Evolutionary conservation across 1,140 invertebrate species (phyloP).

Genomic region (Listronotus bonariensis): DNA sequence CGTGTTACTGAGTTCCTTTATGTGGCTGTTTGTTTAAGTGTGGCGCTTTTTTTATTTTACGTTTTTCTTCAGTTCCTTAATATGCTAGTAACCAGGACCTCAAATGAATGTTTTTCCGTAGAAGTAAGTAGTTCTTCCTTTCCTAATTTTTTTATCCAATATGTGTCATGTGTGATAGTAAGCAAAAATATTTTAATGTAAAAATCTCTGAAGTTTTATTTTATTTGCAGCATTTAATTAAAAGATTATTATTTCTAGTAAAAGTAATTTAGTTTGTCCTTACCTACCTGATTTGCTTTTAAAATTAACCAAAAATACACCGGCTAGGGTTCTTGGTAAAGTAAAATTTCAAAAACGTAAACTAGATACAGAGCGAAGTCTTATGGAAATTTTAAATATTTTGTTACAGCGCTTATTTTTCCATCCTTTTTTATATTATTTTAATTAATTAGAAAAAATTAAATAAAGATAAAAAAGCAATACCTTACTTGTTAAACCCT

Average conservation of each 20-base stretch:
- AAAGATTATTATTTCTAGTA: background rate
- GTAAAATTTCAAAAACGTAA: no score
- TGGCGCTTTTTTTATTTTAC: slow-evolving; percentile 8
- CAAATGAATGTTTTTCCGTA: slow-evolving; percentile 39
- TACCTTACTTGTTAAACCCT: no score
- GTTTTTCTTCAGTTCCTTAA: slow-evolving; percentile 13
- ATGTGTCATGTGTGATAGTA: background rate
- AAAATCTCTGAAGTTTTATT: background rate
- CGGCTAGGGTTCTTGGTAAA: background rate
- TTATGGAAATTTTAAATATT: no score
- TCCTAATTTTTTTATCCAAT: background rate
- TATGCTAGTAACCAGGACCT: slow-evolving; percentile 40
- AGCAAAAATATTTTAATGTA: background rate
- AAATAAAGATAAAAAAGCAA: no score
- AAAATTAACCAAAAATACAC: slow-evolving; percentile 12
- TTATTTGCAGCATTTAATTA: background rate
- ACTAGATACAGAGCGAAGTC: no score
- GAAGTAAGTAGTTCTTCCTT: slow-evolving; percentile 38
- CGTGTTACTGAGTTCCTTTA: slow-evolving; percentile 16
- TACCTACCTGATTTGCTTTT: background rate
- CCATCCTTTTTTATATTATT: no score
- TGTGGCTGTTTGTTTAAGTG: slow-evolving; percentile 26
- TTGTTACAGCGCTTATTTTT: no score
- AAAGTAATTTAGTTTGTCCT: no score
- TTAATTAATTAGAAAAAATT: no score